phyloP scores from a whole-genome alignment of 1,140 invertebrate species.

The Dinoponera quadriceps region DNA sequence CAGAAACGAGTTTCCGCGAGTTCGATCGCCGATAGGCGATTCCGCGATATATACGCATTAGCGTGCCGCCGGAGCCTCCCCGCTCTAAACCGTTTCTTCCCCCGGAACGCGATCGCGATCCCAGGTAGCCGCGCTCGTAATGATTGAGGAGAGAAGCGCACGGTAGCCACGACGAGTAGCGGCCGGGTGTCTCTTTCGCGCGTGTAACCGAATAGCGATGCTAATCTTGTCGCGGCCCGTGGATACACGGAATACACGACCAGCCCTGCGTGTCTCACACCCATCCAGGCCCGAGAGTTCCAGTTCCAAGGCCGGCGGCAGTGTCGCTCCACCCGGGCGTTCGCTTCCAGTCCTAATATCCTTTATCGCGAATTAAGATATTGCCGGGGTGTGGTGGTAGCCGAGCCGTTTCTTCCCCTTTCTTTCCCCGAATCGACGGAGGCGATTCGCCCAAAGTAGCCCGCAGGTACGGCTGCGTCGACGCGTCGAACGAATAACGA shows the following conservation, averaged over 20 bases:
- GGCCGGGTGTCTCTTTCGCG: constrained; percentile 72
- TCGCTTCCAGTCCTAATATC: constrained; percentile 79
- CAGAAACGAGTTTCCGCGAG: constrained; percentile 29
- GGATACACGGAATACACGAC: constrained; percentile 72
- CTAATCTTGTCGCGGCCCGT: constrained; percentile 79
- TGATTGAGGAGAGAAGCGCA: constrained; percentile 57
- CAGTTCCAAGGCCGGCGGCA: constrained; percentile 59
- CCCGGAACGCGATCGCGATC: constrained; percentile 46
- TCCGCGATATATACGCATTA: constrained; percentile 36
- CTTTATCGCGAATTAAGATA: constrained; percentile 84
- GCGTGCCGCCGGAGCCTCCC: constrained; percentile 7
- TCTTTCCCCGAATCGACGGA: constrained; percentile 69
- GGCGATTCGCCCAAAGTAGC: constrained; percentile 59
- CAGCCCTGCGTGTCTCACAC: constrained; percentile 71
- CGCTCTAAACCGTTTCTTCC: constrained; percentile 20
- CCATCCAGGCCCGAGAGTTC: constrained; percentile 65
- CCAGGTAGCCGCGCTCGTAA: constrained; percentile 59
- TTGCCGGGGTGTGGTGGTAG: constrained; percentile 74
- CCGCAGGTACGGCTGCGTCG: constrained; percentile 34
- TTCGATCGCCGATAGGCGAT: constrained; percentile 39
- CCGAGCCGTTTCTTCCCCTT: constrained; percentile 59
- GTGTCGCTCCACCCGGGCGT: constrained; percentile 61
- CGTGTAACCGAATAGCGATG: constrained; percentile 82
- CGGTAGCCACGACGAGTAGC: constrained; percentile 54
- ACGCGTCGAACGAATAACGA: constrained; percentile 47